Base-by-base conservation (phyloP, 2,888 invertebrate species). In the Spodoptera exigua region DNA sequence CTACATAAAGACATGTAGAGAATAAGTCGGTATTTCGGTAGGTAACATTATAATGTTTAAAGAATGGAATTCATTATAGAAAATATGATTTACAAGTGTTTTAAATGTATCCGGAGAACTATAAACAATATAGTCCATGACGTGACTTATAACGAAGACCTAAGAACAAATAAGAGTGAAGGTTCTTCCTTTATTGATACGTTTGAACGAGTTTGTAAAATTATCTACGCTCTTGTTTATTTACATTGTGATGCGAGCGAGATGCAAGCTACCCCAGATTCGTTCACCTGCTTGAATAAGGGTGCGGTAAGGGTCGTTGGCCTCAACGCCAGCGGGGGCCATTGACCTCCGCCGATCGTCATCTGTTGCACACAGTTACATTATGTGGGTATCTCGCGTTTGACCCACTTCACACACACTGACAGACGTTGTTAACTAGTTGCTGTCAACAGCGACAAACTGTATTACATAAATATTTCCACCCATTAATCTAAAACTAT, bases 311-410 rank as follows among this genome's bases (percentile, higher is more conserved):
- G 78, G 85, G 84, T 86, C 85, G 83, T 82, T 81, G 88, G 66
- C 86, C 88, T 74, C 79, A 76, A 69, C 78, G 64, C 75, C 64
- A 72, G 56, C 64, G 77, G 89, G 86, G 86, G 74, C 86, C 86
- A 80, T 80, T 83, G 89, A 89, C 85, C 89, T 80, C 77, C 71
- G 54, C 16, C 53, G 69, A 68, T 55, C 78, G 84, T 88, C 90
- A 89, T 89, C 88, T 89, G 89, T 84, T 85, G 81, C 85, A 85
- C 83, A 85, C 83, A 84, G 76, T 79, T 70, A 72, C 78, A 76
- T 69, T 76, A 66, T 76, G 63, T 76, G 67, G 76, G 67, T 80
- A 80, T 80, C 82, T 83, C 78, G 76, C 76, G 79, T 83, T 82
- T 87, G 87, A 87, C 88, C 88, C 68, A 88, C 79, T 83, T 88